Percentiles rank a stretch among this genome's conserved stretches.
Conservation (phyloP, 2,797 vertebrate genomes). For the Champsocephalus gunnari region DNA sequence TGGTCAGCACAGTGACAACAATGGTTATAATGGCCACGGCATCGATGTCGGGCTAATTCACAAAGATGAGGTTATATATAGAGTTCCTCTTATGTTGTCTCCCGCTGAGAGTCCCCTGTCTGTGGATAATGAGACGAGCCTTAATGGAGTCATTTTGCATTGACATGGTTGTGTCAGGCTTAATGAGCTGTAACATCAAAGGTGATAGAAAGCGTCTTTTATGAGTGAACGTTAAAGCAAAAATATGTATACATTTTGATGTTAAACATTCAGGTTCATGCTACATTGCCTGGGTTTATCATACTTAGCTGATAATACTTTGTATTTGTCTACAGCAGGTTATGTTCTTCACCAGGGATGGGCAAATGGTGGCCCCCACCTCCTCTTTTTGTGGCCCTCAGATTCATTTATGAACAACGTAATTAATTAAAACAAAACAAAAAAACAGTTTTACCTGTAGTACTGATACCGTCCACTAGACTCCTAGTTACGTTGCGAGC, state of each 20-base stretch:
- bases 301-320: constrained; percentile 14
- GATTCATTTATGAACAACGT: no score
- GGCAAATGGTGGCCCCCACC: no score
- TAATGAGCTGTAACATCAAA: constrained; percentile 80
- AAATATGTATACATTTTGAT: constrained; percentile 51
- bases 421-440: no score
- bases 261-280: constrained; percentile 29
- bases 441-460: no score
- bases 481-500: no score
- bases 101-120: constrained; percentile 70
- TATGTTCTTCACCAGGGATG: neutral
- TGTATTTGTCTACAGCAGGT: constrained; percentile 22
- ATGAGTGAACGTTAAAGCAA: constrained; percentile 57
- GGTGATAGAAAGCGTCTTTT: constrained; percentile 66
- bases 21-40: constrained; percentile 67
- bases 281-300: constrained; percentile 26
- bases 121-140: constrained; percentile 76
- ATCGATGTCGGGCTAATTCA: constrained; percentile 65
- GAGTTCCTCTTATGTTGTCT: constrained; percentile 71
- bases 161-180: constrained; percentile 74
- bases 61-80: constrained; percentile 75
- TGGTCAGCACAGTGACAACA: constrained; percentile 65
- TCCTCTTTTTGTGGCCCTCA: no score
- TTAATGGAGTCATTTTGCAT: constrained; percentile 79
- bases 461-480: no score